Evolutionary conservation across 2,797 vertebrate species (phyloP), one percentile per base, ranked within the genome.

Genomic region (Hozukius guyotensis): DNA sequence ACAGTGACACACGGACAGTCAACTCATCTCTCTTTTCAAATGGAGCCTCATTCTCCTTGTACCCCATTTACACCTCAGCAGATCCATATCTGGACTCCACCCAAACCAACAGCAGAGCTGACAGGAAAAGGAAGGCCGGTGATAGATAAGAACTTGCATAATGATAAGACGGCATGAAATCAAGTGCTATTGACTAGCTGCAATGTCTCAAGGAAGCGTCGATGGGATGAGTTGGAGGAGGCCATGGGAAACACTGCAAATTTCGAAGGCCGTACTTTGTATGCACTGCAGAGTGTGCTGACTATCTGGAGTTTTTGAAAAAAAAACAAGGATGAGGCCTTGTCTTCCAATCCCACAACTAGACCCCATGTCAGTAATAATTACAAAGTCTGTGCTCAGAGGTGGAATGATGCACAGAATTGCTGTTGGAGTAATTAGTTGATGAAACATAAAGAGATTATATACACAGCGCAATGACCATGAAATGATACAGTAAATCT

Each of bases 41-140:
- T 38, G 61, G 67, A 86, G 76, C 80, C 75, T 80, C 78, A 57
- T 90, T 91, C 85, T 86, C 87, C 83, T 87, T 75, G 66, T 56
- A 71, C 79, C 76, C 76, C 69, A 87, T 92, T 93, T 89, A 92
- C 91, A 94, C 90, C 84, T 92, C 80, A 78, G 75, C 83, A 80
- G 88, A 93, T 94, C 92, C 82, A 93, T 94, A 94, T 87, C 88
- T 93, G 91, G 92, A 90, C 82, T 75, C 80, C 74, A 81, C 82
- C 88, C 92, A 91, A 91, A 86, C 78, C 85, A 80, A 77, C 73
- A 78, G 81, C 83, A 60, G 52, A 77, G 83, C 78, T 69, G 76
- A 80, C 64, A 85, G 78, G 75, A 69, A 70, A 79, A 80, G 77
- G 82, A 74, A 82, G 77, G 66, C 63, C n/a, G 46, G 76, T 55